phyloP scores from a whole-genome alignment of 1,140 invertebrate genomes.

The Parapsyche elsis region DNA sequence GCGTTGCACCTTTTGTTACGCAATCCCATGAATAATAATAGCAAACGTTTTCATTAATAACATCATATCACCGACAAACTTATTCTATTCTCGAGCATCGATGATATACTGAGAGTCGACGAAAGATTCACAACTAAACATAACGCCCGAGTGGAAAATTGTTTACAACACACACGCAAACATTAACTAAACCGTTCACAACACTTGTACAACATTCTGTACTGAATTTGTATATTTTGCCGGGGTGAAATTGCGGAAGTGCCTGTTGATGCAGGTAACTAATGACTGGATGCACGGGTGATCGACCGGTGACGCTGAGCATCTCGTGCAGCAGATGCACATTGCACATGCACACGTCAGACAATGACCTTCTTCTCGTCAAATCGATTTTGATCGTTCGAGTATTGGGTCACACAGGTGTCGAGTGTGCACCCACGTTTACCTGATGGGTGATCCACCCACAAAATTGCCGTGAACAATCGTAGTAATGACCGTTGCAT shows the following conservation, averaged over 20 bases:
- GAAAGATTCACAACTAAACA: not conserved
- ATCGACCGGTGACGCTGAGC: not conserved
- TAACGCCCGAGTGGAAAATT: conserved; percentile 8
- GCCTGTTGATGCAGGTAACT: not conserved
- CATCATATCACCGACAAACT: not conserved
- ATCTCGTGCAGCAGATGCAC: not conserved
- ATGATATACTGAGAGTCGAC: conserved; percentile 12
- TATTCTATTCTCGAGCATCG: not conserved
- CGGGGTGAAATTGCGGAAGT: not conserved
- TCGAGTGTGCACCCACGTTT: conserved; percentile 7
- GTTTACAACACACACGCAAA: not conserved
- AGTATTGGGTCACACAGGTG: not conserved
- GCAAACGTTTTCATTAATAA: too few relatives aligned
- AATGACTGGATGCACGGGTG: not conserved
- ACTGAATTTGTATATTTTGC: not conserved
- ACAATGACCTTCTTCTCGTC: not conserved
- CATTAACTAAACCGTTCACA: conserved; percentile 7
- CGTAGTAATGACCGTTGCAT: not conserved
- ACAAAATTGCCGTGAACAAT: not conserved
- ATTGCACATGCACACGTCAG: not conserved
- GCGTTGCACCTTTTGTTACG: too few relatives aligned
- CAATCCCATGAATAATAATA: not conserved
- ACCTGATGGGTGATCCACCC: not conserved
- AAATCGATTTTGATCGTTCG: not conserved
- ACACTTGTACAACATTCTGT: not conserved